Base-by-base conservation (phyloP, 1,140 invertebrate genomes). In the Formica selysi region DNA sequence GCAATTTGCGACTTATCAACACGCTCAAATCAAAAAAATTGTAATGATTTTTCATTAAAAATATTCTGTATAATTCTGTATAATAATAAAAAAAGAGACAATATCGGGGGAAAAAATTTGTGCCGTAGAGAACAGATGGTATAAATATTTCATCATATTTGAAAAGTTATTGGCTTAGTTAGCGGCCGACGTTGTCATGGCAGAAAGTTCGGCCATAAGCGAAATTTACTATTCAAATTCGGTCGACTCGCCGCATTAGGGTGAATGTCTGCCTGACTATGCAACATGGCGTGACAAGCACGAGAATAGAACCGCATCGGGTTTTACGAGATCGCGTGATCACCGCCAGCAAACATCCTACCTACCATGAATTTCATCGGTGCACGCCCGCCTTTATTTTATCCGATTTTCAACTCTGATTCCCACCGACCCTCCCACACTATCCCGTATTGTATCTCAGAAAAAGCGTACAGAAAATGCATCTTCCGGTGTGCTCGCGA, bases 221-320 rank as follows among this genome's bases (percentile, higher is more conserved):
- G 59, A 85, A 90, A 90, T 90, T 90, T 90, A 90, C 89, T 90
- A 90, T 90, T 90, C 88, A 86, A 90, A 90, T 87, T 90, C 81
- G 81, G 65, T 38, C 76, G 88, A 90, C 64, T 90, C 81, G 85
- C 86, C 78, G 89, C 89, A 90, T 90, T 87, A 90, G 88, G 88
- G 88, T 90, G 91, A 94, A 94, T 90, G 94, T 90, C 93, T 93
- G 93, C 91, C 90, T 81, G 92, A 85, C 93, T 92, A 93, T 94
- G 93, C 92, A 92, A 92, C 94, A 93, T 94, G 92, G 93, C 92
- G 93, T 94, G 94, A 94, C 94, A 94, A 93, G 91, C 90, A 94
- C 93, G 91, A 93, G 93, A 94, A 94, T 94, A 94, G 93, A 94
- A 91, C 89, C 79, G 89, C 90, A 87, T 87, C 91, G 93, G 93